Evolutionary conservation across 2,113 vertebrate species (phyloP), one percentile per base, ranked within the genome.

Genomic region (Albula glossodonta): DNA sequence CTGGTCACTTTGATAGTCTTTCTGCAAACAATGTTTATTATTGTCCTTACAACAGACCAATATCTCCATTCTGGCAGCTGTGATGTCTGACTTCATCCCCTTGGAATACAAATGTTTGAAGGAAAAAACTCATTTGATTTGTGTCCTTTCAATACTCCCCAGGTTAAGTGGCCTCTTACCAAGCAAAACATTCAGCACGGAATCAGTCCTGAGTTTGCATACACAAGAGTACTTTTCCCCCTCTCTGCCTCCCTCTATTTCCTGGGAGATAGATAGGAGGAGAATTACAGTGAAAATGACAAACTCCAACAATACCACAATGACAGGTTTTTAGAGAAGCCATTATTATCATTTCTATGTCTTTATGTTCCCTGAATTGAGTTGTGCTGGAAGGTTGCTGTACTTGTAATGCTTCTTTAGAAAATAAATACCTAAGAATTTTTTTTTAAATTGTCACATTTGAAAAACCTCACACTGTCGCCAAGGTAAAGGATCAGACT

Each of bases 81-180:
- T 13, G 17, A 49, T 53, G 77, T 66, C 84, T 94, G 93, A 93
- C 94, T 89, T 94, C 91, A 94, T 95, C 96, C 95, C 91, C 87
- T 90, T 88, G 93, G 86, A 90, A 93, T 88, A 89, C 90, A 91
- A 90, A 95, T 92, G 92, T 94, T 96, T 92, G 86, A 95, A 90
- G 92, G 92, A 92, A 93, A 83, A 95, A 92, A 93, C 93, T 93
- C 95, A 95, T 96, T 95, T 96, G 95, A 96, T 94, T 96, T 96
- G 91, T 94, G 93, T 95, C 94, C 19, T 94, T 95, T 96, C 95
- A 95, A 91, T 0, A 92, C 88, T 86, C 94, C 93, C 95, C 95
- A 93, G 93, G 93, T 90, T 96, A 94, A 96, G 95, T 96, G 95
- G 95, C 94, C 92, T 94, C 93, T 95, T 94, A 93, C 91, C 93